Evolutionary conservation across 2,113 vertebrate genomes (phyloP), one percentile per base, ranked within the genome.

Genomic region (Passer domesticus): DNA sequence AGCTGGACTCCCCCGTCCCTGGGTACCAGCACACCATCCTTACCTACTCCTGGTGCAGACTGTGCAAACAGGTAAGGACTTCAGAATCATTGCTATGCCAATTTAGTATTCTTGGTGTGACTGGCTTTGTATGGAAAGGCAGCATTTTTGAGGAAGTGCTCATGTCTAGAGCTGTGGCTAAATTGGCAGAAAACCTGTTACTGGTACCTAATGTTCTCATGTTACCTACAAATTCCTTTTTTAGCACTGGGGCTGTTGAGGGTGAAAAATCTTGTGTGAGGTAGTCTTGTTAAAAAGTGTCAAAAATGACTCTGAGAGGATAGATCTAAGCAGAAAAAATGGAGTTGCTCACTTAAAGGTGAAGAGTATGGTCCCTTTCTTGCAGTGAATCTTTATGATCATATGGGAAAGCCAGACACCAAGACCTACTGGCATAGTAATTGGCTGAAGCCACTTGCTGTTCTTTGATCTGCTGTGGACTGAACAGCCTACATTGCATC

Each of bases 21-120:
- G 99, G 99, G 7, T 99, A 99, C 92, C 99, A 99, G 77, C 99
- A 99, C 97, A 99, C 99, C 6, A 99, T 99, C 69, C 99, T 99
- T 44, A 99, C 99, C 83, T 99, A 99, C 86, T 99, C 99, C 90
- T 99, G 99, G 99, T 99, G 99, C 91, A 98, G 99, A 92, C 94
- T 99, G 83, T 99, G 99, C 97, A 99, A 99, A 97, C 99, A 99
- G 98, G 99, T 99, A 97, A 60, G 83, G 23, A 43, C 9, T 76
- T 91, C 14, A 44, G 49, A 85, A 35, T 59, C 18, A 64, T 13
- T 95, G 33, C 41, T 85, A 1, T 83, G 69, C 28, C 28, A 33
- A 0, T 39, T 44, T 55, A 27, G 10, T 78, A 3, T 60, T 84
- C 31, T 25, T 68, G 6, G 37, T 89, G 33, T 92, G 69, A 27